Percentiles rank a stretch among this genome's conserved stretches.
phyloP scores from a whole-genome alignment of 2,888 invertebrate species.

The Rosalia funebris region DNA sequence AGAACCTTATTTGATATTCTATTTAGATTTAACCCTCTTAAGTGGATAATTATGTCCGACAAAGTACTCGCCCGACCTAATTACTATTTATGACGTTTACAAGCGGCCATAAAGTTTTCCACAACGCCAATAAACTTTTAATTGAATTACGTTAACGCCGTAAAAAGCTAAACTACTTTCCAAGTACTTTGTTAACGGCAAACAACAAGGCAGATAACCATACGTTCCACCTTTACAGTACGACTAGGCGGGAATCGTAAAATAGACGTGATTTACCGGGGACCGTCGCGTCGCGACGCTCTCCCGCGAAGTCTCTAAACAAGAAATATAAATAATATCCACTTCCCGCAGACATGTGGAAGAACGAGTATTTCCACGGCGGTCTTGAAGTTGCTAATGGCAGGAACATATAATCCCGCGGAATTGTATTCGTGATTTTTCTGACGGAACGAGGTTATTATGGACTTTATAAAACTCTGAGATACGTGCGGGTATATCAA shows the following conservation, averaged over 20 bases:
- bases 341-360: neutral
- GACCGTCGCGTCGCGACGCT: neutral
- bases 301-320: conserved; percentile 1
- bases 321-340: conserved; percentile 25
- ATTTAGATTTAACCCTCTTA: conserved; percentile 13
- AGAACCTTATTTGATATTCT: conserved; percentile 2
- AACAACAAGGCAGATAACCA: conserved; percentile 21
- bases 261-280: conserved; percentile 22
- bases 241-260: conserved; percentile 12
- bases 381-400: conserved; percentile 13
- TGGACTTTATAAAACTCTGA: neutral
- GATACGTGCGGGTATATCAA: neutral
- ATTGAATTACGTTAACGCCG: conserved; percentile 29
- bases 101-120: conserved; percentile 19
- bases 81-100: conserved; percentile 32
- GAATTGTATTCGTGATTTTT: neutral
- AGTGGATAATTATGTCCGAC: conserved; percentile 19
- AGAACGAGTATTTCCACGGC: neutral
- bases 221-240: conserved; percentile 27
- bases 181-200: conserved; percentile 30
- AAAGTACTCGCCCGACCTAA: conserved; percentile 12
- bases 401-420: neutral
- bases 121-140: conserved; percentile 30
- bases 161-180: conserved; percentile 26
- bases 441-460: neutral